A percentile compares a stretch with the other conserved stretches of the same genome.
Evolutionary conservation across 2,113 vertebrate species (phyloP).

Genomic region (Pseudopodoces humilis): DNA sequence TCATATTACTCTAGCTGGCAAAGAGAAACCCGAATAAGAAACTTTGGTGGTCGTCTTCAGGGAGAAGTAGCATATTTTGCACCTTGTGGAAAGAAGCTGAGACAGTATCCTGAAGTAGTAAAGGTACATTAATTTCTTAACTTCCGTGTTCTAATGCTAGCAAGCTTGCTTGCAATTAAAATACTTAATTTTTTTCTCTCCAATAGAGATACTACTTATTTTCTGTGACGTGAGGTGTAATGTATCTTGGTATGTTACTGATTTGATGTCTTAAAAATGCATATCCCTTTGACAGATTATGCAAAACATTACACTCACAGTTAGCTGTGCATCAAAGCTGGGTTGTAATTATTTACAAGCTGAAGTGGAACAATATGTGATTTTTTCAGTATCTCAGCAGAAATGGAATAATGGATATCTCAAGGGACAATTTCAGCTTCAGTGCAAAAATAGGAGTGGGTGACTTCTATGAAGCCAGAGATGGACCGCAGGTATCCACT

Average conservation of each 20-base stretch:
- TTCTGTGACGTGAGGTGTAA: slow-evolving; percentile 49
- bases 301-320: slow-evolving; percentile 63
- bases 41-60: slow-evolving; percentile 85
- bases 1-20: slow-evolving; percentile 84
- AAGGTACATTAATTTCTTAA: slow-evolving; percentile 79
- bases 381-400: slow-evolving; percentile 95
- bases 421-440: slow-evolving; percentile 97
- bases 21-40: slow-evolving; percentile 90
- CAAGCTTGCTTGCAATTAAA: slow-evolving; percentile 34
- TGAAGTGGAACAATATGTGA: slow-evolving; percentile 86
- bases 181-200: slow-evolving; percentile 28
- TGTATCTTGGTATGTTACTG: slow-evolving; percentile 33
- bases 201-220: slow-evolving; percentile 46
- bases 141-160: not conserved
- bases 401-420: slow-evolving; percentile 94
- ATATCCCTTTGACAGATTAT: slow-evolving; percentile 61
- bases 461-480: slow-evolving; percentile 98
- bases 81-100: slow-evolving; percentile 94
- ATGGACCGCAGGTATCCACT: slow-evolving; percentile 90
- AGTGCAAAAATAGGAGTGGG: slow-evolving; percentile 97
- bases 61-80: slow-evolving; percentile 93
- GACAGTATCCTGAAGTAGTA: slow-evolving; percentile 93
- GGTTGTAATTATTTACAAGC: slow-evolving; percentile 80
- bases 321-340: slow-evolving; percentile 75
- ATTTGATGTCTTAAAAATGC: slow-evolving; percentile 59